Percentiles rank a stretch among this genome's conserved stretches.
Conservation (phyloP, 2,888 invertebrate genomes). For the Aphodius granarius region DNA sequence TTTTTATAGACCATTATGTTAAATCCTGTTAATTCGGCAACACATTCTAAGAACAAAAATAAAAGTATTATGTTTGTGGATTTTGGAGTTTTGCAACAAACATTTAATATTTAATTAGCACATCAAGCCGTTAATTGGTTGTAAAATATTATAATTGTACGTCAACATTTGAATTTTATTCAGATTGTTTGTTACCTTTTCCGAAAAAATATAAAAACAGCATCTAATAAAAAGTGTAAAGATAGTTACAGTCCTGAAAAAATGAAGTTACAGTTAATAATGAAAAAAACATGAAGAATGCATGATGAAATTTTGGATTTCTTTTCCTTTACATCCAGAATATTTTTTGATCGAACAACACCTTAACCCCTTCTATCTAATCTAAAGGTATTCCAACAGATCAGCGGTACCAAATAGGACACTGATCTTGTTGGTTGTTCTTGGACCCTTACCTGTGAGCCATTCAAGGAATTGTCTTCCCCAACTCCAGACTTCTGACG, state of each 20-base stretch:
- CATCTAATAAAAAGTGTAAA: constrained; percentile 45
- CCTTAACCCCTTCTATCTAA: neutral
- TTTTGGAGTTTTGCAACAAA: too few species aligned
- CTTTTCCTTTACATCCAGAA: neutral
- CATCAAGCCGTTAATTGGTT: neutral
- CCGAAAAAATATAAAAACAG: constrained; percentile 12
- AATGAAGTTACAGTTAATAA: constrained; percentile 21
- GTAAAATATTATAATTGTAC: neutral
- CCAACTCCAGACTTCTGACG: constrained; percentile 64
- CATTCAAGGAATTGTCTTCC: constrained; percentile 58
- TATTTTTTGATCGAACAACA: neutral
- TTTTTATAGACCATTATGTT: neutral
- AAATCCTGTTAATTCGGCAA: neutral
- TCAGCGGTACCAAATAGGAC: constrained; percentile 8
- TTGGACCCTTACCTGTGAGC: constrained; percentile 57
- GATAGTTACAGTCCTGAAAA: constrained; percentile 44
- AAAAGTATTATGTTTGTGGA: too few species aligned
- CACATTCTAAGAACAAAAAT: neutral
- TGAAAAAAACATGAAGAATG: neutral
- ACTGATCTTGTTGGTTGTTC: neutral
- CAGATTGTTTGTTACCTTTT: constrained; percentile 17
- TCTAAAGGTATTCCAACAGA: constrained; percentile 6
- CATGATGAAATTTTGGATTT: neutral
- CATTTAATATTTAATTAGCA: too few species aligned
- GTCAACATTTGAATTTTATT: neutral